phyloP scores from a whole-genome alignment of 2,888 invertebrate genomes.

The Augochlorella aurata region DNA sequence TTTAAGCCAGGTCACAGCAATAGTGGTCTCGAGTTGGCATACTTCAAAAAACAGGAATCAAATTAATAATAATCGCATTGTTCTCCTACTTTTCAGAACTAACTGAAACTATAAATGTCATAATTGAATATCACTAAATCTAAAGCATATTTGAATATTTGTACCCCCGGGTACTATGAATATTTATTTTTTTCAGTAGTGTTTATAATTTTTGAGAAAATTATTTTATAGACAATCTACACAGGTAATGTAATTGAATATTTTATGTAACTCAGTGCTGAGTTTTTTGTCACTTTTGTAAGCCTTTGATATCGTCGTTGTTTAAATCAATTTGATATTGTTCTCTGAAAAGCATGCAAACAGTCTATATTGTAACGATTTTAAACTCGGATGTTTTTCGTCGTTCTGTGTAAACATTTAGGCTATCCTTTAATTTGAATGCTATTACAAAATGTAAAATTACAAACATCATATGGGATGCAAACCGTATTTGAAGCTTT shows the following conservation, averaged over 20 bases:
- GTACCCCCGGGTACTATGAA: not conserved
- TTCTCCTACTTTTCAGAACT: not conserved
- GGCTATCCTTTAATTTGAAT: not conserved
- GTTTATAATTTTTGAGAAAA: not conserved
- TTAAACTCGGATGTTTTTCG: not conserved
- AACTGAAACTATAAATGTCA: not conserved
- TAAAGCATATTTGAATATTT: not conserved
- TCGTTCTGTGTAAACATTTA: conserved; percentile 1
- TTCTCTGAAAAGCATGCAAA: conserved; percentile 37
- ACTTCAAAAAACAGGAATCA: no score
- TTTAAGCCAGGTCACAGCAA: not conserved
- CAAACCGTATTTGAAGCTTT: not conserved
- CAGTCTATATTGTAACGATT: not conserved
- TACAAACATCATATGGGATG: not conserved
- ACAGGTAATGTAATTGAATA: conserved; percentile 29
- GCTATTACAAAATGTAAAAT: no score
- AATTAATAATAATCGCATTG: no score
- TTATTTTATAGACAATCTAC: not conserved
- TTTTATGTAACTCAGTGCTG: not conserved
- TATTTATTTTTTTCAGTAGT: not conserved
- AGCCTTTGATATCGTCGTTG: conserved; percentile 12
- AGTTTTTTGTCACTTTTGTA: conserved; percentile 36
- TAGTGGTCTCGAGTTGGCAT: no score
- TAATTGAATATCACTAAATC: not conserved
- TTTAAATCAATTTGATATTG: conserved; percentile 25